Base-by-base conservation (phyloP, 1,140 invertebrate genomes). In the Trissolcus basalis region DNA sequence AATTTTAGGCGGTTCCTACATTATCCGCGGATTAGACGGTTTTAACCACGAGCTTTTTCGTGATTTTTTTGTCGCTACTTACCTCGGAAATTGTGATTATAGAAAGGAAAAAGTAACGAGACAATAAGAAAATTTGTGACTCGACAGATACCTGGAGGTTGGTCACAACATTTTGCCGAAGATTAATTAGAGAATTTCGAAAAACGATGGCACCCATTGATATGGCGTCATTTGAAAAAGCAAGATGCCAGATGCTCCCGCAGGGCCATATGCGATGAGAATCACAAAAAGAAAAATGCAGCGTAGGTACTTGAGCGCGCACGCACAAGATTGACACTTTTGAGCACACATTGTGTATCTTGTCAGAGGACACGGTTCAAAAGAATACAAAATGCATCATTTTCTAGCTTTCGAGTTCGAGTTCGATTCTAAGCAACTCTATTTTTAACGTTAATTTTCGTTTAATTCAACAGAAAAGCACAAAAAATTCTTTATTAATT, bases 21-120 rank as follows among this genome's bases (percentile, higher is more conserved):
- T 67, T 74, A 68, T 43, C 71, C 14, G 55, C 45, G 8, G 71
- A 61, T 67, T 68, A 74, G 56, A 12, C 39, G 12, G 32, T 56
- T 61, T 50, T 44, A 55, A 61, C 51, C 32, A 60, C 19, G 43
- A 74, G 50, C 33, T 74, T 74, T 35, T 45, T 14, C 27, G 33
- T 14, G 11, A 27, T 3, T 27, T 27, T 56, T 67, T 65, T 61
- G 55, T 61, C 63, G 56, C 56, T 68, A 58, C 50, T 32, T 58
- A 19, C 54, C 51, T 27, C 6, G 2, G 19, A n/a, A n/a, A n/a
- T n/a, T n/a, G n/a, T n/a, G n/a, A n/a, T n/a, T n/a, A n/a, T n/a
- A 27, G 19, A 27, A 27, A 27, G 19, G 19, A 27, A 1, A 27
- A 6, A 27, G 6, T 3, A 3, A 27, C 19, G 6, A 27, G 19